A percentile compares a stretch with the other conserved stretches of the same genome.
Evolutionary conservation across 2,797 vertebrate species (phyloP).

Genomic region (Neomorphus geoffroyi): DNA sequence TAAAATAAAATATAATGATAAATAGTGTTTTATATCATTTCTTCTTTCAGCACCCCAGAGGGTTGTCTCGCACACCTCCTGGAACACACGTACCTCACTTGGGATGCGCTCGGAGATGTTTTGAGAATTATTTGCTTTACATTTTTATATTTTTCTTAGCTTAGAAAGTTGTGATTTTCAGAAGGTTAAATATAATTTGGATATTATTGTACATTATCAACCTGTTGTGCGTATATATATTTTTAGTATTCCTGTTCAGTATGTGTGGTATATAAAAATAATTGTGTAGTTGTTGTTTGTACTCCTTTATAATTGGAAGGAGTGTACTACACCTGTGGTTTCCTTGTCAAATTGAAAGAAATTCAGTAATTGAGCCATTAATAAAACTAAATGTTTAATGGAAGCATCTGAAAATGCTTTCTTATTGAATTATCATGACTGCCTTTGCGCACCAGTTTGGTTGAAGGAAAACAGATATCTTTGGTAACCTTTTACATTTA

Average conservation of each 20-base stretch:
- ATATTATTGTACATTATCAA: not conserved
- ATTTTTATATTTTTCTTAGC: not conserved
- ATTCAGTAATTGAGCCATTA: not conserved
- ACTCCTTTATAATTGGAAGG: not conserved
- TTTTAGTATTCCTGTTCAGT: not conserved
- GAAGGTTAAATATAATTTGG: not conserved
- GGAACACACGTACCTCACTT: not conserved
- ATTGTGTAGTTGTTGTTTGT: not conserved
- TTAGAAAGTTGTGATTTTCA: not conserved
- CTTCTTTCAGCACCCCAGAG: fast-evolving
- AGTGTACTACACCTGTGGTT: not conserved
- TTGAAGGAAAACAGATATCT: not conserved
- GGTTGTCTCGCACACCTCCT: not conserved
- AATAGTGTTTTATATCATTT: too few species aligned
- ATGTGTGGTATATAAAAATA: not conserved
- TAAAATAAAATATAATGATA: not conserved
- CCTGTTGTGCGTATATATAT: fast-evolving
- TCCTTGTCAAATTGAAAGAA: not conserved
- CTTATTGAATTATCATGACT: not conserved
- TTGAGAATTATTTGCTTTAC: not conserved
- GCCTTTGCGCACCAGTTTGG: not conserved
- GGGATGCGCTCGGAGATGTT: not conserved
- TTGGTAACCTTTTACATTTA: not conserved
- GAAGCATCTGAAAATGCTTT: not conserved
- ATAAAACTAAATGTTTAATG: not conserved